Evolutionary conservation across 2,888 invertebrate genomes (phyloP).

Genomic region (Graphium colonna): DNA sequence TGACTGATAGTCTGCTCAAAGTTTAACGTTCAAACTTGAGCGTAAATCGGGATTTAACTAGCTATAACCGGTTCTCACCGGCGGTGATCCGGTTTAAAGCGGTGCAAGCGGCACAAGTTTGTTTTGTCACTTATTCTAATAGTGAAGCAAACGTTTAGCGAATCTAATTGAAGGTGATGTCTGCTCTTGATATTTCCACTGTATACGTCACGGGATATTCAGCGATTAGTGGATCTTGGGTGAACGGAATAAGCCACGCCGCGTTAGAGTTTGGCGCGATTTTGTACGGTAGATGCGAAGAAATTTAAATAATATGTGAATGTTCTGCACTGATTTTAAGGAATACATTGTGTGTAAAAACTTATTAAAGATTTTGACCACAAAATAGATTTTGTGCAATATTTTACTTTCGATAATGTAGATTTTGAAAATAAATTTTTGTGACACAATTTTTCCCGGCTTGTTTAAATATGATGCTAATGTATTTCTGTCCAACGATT

Average conservation of each 20-base stretch:
- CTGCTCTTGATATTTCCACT: slow-evolving; percentile 25
- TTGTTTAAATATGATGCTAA: too few species aligned
- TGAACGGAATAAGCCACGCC: slow-evolving; percentile 5
- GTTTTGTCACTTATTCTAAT: slow-evolving; percentile 43
- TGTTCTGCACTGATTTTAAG: too few species aligned
- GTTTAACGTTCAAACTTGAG: slow-evolving; percentile 7
- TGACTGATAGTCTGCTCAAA: slow-evolving; percentile 9
- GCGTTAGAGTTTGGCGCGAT: not conserved
- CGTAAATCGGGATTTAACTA: slow-evolving; percentile 31
- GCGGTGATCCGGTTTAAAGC: slow-evolving; percentile 41
- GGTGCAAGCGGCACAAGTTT: slow-evolving; percentile 41
- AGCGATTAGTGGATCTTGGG: slow-evolving; percentile 38
- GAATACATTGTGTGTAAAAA: too few species aligned
- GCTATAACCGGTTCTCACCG: slow-evolving; percentile 36
- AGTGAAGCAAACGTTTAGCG: slow-evolving; percentile 32
- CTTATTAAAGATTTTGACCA: too few species aligned
- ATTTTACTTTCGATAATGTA: too few species aligned
- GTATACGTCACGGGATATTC: slow-evolving; percentile 21
- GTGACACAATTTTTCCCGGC: too few species aligned
- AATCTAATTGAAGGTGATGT: slow-evolving; percentile 36
- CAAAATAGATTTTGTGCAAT: too few species aligned
- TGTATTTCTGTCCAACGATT: too few species aligned
- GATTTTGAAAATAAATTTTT: too few species aligned
- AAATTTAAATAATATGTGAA: too few species aligned
- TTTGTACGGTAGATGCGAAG: too few species aligned